Evolutionary conservation across 2,797 vertebrate species (phyloP), one percentile per base, ranked within the genome.

Genomic region (Acropternis orthonyx): DNA sequence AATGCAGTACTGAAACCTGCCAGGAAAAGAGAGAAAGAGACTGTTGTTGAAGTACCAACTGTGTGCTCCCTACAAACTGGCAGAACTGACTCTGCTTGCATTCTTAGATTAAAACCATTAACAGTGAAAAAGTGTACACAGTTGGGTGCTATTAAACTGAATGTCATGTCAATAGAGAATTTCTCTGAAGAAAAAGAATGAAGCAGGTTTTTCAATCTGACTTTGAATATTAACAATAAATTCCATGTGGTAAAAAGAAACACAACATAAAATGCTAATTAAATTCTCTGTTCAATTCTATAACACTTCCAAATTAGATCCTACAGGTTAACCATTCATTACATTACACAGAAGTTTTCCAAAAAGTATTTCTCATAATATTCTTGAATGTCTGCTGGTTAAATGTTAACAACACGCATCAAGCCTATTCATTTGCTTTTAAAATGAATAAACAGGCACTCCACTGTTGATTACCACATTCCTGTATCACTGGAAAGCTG

Each of bases 11-110:
- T 92, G 92, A 95, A 96, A 97, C 86, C 95, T 95, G 92, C 94
- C 97, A 97, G 87, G 46, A 89, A 97, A 66, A 78, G 58, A 97
- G 59, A 96, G 92, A 97, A 95, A 96, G 94, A 88, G 95, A 72
- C 92, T 85, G 93, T 95, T 96, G 96, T 93, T 83, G 48, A 95
- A 94, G 88, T 79, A 88, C 86, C 90, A 95, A 88, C 93, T 94
- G 92, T 79, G 82, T 27, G 36, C 61, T 88, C 75, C 56, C 58
- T 80, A 69, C 69, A 91, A 85, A 77, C 74, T 79, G 82, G 75
- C 87, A 84, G 68, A 77, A 92, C 58, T 75, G 84, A 96, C 85
- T 88, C 85, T 32, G 17, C 62, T 87, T 48, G 72, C 83, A 75
- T 88, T 90, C 41, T 85, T 68, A 73, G 76, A 88, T 51, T 63